Evolutionary conservation across 2,888 invertebrate species (phyloP).

Genomic region (Anorthoa munda): DNA sequence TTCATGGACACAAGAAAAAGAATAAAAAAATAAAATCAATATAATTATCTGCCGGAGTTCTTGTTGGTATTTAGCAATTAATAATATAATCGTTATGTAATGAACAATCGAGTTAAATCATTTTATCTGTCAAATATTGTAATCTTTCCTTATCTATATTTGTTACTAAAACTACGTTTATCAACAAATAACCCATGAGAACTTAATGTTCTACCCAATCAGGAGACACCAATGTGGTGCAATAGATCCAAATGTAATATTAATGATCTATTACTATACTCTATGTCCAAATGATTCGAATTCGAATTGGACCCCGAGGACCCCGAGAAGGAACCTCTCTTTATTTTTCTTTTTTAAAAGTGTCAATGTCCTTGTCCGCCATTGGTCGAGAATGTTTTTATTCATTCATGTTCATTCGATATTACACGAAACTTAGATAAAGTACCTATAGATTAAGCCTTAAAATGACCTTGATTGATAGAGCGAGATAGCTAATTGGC

Average conservation of each 20-base stretch:
- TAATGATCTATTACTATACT: too few relatives aligned
- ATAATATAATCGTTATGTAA: neutral
- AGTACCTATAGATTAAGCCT: too few relatives aligned
- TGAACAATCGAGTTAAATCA: neutral
- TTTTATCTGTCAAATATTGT: neutral
- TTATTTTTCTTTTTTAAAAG: slow-evolving; percentile 3
- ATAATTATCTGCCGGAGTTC: too few relatives aligned
- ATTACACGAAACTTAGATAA: too few relatives aligned
- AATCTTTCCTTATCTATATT: neutral
- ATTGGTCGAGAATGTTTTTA: slow-evolving; percentile 11
- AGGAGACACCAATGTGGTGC: neutral
- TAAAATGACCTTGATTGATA: too few relatives aligned
- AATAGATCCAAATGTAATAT: neutral
- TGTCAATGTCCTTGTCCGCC: slow-evolving; percentile 26
- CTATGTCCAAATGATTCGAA: neutral
- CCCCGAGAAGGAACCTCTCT: slow-evolving; percentile 1
- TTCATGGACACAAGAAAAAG: neutral
- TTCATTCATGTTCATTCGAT: slow-evolving; percentile 24
- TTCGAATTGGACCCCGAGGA: neutral
- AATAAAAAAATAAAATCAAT: too few relatives aligned
- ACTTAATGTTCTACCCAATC: neutral
- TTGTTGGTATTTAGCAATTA: neutral
- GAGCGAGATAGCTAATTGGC: too few relatives aligned
- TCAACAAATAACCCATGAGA: neutral
- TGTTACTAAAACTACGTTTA: neutral